These are phyloP conservation scores for Mylabris phalerata DNA, from an alignment of 1,140 invertebrate species.

Conservation along the genomic window DNA sequence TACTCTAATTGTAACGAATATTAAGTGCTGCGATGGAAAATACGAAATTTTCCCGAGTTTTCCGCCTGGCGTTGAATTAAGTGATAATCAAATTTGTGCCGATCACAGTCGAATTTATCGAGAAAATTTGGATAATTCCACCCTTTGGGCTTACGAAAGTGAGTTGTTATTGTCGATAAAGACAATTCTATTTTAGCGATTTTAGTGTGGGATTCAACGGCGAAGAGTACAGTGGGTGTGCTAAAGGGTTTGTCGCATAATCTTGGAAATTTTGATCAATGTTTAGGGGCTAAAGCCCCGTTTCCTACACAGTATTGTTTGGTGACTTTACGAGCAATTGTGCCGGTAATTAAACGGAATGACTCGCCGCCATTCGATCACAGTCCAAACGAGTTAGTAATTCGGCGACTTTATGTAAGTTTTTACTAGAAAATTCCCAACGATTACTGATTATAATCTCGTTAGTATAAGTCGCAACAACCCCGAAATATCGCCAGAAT, in stretches of 20 bases:
- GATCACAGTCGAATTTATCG: constrained; percentile 28
- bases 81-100: constrained; percentile 22
- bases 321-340: constrained; percentile 40
- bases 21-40: too few relatives aligned
- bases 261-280: constrained; percentile 57
- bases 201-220: constrained; percentile 52
- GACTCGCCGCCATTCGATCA: constrained; percentile 38
- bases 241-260: constrained; percentile 49
- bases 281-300: constrained; percentile 43
- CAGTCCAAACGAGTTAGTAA: constrained; percentile 42
- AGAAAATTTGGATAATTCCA: constrained; percentile 31
- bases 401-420: constrained; percentile 48
- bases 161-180: constrained; percentile 2
- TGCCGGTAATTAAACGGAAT: constrained; percentile 37
- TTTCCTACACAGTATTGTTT: constrained; percentile 49
- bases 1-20: too few relatives aligned
- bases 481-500: constrained; percentile 44
- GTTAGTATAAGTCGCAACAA: constrained; percentile 35
- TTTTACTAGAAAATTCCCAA: too few relatives aligned
- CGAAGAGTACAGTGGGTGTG: constrained; percentile 50
- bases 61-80: constrained; percentile 25
- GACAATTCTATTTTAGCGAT: constrained; percentile 17
- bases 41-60: constrained; percentile 27
- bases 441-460: too few relatives aligned
- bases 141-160: constrained; percentile 35